Conservation (phyloP, 2,113 vertebrate genomes). For the Morone saxatilis region DNA sequence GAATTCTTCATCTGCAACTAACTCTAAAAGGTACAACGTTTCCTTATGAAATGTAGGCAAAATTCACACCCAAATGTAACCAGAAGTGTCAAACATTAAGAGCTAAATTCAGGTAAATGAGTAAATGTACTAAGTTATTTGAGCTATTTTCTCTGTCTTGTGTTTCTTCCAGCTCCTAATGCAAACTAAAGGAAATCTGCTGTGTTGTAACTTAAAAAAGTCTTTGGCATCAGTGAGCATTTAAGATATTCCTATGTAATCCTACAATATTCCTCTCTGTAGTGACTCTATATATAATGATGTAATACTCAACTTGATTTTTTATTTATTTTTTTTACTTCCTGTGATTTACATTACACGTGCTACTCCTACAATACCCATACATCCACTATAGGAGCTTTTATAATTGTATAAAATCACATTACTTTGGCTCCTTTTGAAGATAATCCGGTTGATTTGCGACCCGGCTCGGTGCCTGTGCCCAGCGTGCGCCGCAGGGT, state of each 20-base stretch:
- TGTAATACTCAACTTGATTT: background rate
- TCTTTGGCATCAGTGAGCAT: too few relatives aligned
- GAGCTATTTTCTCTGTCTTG: background rate
- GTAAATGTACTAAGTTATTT: background rate
- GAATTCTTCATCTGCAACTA: background rate
- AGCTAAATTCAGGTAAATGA: background rate
- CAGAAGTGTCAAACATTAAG: too few relatives aligned
- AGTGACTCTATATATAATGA: background rate
- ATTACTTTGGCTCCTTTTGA: slow-evolving; percentile 19
- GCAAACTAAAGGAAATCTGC: background rate
- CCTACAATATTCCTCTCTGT: background rate
- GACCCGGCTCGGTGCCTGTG: background rate
- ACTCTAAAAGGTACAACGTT: background rate
- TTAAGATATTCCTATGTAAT: too few relatives aligned
- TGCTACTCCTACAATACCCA: background rate
- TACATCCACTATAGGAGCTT: background rate
- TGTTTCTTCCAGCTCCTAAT: background rate
- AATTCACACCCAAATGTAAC: background rate
- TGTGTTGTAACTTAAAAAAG: background rate
- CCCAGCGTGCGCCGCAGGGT: slow-evolving; percentile 23
- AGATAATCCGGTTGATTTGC: slow-evolving; percentile 41
- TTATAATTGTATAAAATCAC: slow-evolving; percentile 3
- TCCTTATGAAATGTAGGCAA: background rate
- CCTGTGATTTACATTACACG: background rate
- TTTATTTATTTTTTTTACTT: background rate